Evolutionary conservation across 1,140 invertebrate genomes (phyloP).

Genomic region (Drosophila gunungcola): DNA sequence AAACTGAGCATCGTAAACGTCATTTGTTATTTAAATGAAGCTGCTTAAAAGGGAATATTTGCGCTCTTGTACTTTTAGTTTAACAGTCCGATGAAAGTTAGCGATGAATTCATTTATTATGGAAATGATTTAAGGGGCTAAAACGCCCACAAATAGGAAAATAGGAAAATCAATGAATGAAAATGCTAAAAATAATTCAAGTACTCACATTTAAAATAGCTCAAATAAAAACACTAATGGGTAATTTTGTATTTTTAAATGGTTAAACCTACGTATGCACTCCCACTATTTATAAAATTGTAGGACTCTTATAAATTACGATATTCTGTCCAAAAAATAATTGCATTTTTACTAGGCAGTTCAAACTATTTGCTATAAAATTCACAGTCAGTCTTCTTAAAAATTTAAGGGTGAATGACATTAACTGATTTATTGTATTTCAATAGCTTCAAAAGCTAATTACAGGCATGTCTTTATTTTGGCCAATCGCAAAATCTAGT

Average conservation of each 20-base stretch:
- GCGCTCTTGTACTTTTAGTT: constrained; percentile 19
- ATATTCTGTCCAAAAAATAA: background rate
- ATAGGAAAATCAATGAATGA: background rate
- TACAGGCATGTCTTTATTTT: constrained; percentile 21
- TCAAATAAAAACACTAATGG: too few species aligned
- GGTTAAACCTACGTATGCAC: too few species aligned
- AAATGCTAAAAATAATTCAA: background rate
- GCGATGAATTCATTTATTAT: constrained; percentile 28
- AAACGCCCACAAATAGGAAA: background rate
- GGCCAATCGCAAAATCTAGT: constrained; percentile 30
- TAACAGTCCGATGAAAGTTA: constrained; percentile 10
- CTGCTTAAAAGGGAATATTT: constrained; percentile 25
- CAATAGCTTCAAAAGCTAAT: constrained; percentile 6
- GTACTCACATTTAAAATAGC: too few species aligned
- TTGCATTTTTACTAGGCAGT: background rate
- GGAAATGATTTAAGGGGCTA: constrained; percentile 7
- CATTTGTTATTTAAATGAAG: constrained; percentile 48
- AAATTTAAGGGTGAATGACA: background rate
- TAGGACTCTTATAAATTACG: background rate
- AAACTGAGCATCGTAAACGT: constrained; percentile 6
- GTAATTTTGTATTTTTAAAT: too few species aligned
- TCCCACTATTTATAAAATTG: background rate
- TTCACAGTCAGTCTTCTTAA: background rate
- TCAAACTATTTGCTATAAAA: background rate
- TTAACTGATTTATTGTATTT: constrained; percentile 10